Percentiles rank a stretch among this genome's conserved stretches.
Evolutionary conservation across 2,113 vertebrate genomes (phyloP).

Genomic region (Pungitius pungitius): DNA sequence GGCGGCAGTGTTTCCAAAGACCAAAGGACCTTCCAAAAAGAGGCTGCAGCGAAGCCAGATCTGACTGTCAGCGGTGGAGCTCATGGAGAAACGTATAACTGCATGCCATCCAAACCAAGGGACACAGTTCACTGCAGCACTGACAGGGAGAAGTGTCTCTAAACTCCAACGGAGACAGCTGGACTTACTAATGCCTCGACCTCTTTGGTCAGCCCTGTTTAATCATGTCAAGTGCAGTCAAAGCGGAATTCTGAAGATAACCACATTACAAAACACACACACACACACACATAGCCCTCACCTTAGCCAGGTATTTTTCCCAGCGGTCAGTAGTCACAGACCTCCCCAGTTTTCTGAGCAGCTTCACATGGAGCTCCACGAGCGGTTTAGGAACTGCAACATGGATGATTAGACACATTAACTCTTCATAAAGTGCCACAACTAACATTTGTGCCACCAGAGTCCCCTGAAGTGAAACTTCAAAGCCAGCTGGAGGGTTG

Average conservation of each 20-base stretch:
- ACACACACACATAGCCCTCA: constrained; percentile 60
- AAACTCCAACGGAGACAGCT: neutral
- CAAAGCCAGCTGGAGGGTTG: neutral
- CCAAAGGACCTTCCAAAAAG: too few relatives aligned
- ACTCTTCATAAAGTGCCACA: neutral
- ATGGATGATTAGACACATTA: constrained; percentile 1
- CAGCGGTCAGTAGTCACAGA: constrained; percentile 94
- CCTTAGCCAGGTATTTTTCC: constrained; percentile 98
- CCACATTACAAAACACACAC: neutral
- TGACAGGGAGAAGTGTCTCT: neutral
- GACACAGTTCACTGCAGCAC: neutral
- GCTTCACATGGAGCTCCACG: constrained; percentile 96
- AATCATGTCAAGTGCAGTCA: neutral
- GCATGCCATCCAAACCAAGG: neutral
- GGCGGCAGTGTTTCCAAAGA: neutral
- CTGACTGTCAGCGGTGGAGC: neutral
- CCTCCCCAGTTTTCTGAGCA: constrained; percentile 97
- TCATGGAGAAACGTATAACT: neutral
- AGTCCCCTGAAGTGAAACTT: neutral
- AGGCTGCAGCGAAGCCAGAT: neutral
- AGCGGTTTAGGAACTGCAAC: constrained; percentile 92
- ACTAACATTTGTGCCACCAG: neutral
- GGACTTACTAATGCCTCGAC: neutral
- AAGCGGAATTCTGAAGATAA: neutral
- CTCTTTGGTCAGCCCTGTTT: neutral